Evolutionary conservation across 2,113 vertebrate species (phyloP).

Genomic region (Proterorhinus semilunaris): DNA sequence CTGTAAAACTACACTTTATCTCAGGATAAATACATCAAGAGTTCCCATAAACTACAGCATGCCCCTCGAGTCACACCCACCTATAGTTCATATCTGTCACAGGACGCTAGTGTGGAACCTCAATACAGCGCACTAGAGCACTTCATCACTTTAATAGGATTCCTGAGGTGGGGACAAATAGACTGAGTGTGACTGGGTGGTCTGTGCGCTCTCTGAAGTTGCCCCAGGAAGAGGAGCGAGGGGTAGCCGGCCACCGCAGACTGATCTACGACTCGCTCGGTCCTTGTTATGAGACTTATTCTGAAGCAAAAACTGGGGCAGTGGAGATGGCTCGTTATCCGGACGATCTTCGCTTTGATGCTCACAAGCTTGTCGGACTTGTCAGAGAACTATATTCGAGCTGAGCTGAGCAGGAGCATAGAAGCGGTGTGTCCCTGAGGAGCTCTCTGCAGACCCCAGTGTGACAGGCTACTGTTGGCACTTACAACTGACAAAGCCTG

Average conservation of each 20-base stretch:
- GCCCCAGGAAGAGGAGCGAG: constrained; percentile 29
- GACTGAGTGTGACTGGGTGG: constrained; percentile 46
- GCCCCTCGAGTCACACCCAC: not conserved
- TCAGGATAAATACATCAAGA: not conserved
- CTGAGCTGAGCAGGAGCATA: no score
- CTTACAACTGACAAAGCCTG: not conserved
- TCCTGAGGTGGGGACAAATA: constrained; percentile 52
- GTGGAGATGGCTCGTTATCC: constrained; percentile 66
- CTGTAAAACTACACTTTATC: constrained; percentile 41
- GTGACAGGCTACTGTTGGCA: constrained; percentile 17
- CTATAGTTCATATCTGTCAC: constrained; percentile 38
- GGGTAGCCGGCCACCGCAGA: constrained; percentile 14
- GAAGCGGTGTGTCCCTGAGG: constrained; percentile 37
- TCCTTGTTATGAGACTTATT: constrained; percentile 62
- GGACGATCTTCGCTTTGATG: constrained; percentile 63
- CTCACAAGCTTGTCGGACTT: constrained; percentile 30
- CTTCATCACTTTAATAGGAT: constrained; percentile 68
- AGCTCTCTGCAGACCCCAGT: constrained; percentile 35
- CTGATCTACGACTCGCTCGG: constrained; percentile 44
- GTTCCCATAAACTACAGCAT: not conserved
- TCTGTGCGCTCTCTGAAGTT: constrained; percentile 42
- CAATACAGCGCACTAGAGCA: constrained; percentile 45
- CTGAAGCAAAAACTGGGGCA: constrained; percentile 52
- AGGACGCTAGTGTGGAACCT: constrained; percentile 32
- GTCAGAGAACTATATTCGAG: constrained; percentile 49